Conservation (phyloP, 2,797 vertebrate species). For the Chaenodraco wilsoni region DNA sequence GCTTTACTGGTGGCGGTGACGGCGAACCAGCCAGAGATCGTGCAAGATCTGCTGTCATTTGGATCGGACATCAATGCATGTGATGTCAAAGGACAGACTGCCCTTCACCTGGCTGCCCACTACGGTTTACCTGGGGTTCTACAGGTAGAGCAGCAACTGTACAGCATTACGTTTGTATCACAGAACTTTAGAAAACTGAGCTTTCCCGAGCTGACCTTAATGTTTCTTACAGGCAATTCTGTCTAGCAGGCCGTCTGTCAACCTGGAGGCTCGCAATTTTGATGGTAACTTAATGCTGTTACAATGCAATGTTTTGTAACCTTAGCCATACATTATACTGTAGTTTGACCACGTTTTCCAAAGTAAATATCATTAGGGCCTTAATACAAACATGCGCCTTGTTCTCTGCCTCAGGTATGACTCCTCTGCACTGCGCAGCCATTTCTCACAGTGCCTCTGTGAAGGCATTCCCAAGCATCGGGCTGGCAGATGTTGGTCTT, state of each 20-base stretch:
- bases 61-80: conserved; percentile 88
- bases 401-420: conserved; percentile 83
- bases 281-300: conserved; percentile 82
- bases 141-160: conserved; percentile 76
- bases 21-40: conserved; percentile 90
- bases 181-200: background rate
- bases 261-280: conserved; percentile 90
- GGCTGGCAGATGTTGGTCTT: conserved; percentile 58
- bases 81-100: conserved; percentile 89
- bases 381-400: background rate
- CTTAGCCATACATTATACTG: background rate
- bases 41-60: conserved; percentile 87
- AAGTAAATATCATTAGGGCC: background rate
- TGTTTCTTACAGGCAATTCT: conserved; percentile 75
- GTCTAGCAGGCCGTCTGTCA: conserved; percentile 65
- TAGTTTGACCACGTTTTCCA: background rate
- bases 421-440: conserved; percentile 90
- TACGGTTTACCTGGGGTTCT: conserved; percentile 88
- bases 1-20: conserved; percentile 91
- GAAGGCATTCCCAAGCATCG: conserved; percentile 69
- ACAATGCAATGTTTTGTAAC: background rate
- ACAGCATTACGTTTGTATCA: background rate
- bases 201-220: background rate
- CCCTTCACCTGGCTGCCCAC: conserved; percentile 89
- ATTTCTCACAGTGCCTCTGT: conserved; percentile 86